A percentile compares a stretch with the other conserved stretches of the same genome.
These are phyloP conservation scores for Marasmarcha lunaedactyla DNA, from an alignment of 2,888 invertebrate genomes.

Conservation along the genomic window DNA sequence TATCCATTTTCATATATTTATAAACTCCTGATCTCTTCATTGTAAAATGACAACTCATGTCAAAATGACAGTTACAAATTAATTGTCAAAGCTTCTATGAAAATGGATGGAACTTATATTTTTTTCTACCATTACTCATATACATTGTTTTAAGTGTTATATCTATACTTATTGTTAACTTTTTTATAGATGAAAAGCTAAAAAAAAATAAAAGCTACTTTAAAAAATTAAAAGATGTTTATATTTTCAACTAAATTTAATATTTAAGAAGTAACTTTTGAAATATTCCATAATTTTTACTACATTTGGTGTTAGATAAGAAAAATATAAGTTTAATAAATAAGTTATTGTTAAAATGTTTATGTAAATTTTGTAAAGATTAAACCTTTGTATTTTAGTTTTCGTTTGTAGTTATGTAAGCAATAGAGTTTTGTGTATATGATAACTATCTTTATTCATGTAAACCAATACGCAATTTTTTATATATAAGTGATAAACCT, in stretches of 20 bases:
- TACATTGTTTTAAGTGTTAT: no score
- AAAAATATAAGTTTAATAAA: no score
- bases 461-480: slow-evolving; percentile 1
- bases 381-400: background rate
- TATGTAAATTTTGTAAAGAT: slow-evolving; percentile 1
- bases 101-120: no score
- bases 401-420: background rate
- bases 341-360: background rate
- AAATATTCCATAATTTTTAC: slow-evolving; percentile 1
- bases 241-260: background rate
- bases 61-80: no score
- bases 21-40: no score
- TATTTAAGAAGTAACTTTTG: background rate
- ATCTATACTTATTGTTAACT: no score
- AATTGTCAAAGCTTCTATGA: no score
- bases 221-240: background rate
- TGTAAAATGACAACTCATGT: no score
- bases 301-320: background rate
- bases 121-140: no score
- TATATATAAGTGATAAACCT: slow-evolving; percentile 1
- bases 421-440: background rate
- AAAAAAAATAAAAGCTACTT: background rate
- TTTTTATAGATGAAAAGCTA: no score
- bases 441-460: background rate
- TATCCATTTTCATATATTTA: no score